These are phyloP conservation scores for Tokudaia muenninki DNA, from an alignment of 2,797 vertebrate species.

Conservation along the genomic window DNA sequence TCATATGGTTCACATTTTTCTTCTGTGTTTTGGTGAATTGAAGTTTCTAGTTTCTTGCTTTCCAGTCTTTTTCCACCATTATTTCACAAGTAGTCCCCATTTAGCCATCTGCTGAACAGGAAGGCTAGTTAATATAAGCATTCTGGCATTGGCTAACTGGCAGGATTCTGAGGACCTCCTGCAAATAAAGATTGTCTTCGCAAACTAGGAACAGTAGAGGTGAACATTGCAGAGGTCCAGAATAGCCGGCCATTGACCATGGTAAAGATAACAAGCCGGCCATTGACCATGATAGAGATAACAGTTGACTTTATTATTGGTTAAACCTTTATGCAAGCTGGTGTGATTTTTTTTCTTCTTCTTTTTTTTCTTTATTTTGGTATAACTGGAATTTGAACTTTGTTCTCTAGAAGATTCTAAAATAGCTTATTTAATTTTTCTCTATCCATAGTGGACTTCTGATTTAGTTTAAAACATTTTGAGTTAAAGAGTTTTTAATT, in stretches of 20 bases:
- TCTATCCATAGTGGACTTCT: not conserved
- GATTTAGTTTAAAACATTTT: constrained; percentile 46
- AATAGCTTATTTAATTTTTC: constrained; percentile 18
- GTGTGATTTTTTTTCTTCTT: constrained; percentile 1
- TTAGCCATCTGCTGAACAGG: not conserved
- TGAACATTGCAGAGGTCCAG: not conserved
- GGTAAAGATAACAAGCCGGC: too few relatives aligned
- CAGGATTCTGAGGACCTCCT: not conserved
- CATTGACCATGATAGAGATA: not conserved
- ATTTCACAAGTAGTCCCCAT: not conserved
- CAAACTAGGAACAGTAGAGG: not conserved
- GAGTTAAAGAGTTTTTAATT: constrained; percentile 7
- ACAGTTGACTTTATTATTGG: not conserved
- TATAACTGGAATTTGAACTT: constrained; percentile 61
- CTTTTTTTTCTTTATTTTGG: not conserved
- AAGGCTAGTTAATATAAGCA: not conserved
- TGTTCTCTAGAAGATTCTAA: constrained; percentile 41
- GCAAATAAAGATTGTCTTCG: not conserved
- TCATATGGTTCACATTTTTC: not conserved
- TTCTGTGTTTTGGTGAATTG: constrained; percentile 16
- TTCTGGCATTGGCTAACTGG: not conserved
- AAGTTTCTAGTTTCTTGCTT: constrained; percentile 21
- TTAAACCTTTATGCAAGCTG: constrained; percentile 46
- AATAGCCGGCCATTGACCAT: not conserved
- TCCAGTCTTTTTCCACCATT: not conserved